Base-by-base conservation (phyloP, 2,797 vertebrate genomes). In the Pseudochromis fuscus region DNA sequence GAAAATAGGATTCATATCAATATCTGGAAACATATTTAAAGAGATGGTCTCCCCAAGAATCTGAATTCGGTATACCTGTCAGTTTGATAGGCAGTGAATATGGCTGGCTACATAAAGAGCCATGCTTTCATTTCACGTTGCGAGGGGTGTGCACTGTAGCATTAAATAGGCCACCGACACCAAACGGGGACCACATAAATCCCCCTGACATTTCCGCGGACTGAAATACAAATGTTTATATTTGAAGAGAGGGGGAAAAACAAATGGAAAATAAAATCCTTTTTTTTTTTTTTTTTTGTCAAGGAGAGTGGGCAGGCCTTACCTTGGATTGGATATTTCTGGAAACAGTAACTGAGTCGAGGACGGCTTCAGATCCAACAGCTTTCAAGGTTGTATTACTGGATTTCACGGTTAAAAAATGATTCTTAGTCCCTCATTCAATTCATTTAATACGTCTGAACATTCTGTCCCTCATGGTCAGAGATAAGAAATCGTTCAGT, bases 91-190 rank as follows among this genome's bases (percentile, higher is more conserved):
- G 42, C 77, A 19, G n/a, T 10, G 51, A 70, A 61, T 58, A 37
- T 24, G 53, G 30, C 46, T 1, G 18, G 50, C 53, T 28, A 64
- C 48, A 51, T 77, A 58, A 60, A 69, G 59, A 78, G 64, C 23
- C 18, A 1, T 23, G 18, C 68, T 79, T 84, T 79, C 31, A 65
- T 86, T 75, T 72, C 63, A 55, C 66, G 28, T 59, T 38, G 72
- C 55, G 72, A 72, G 58, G 56, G 65, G 12, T 87, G 90, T 82
- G 84, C 86, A 76, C 63, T 74, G 79, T 79, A 64, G 85, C 87
- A 66, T 88, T 80, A 88, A 89, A 90, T 85, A 85, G 85, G 77
- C 80, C 82, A 78, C 51, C 69, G 27, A 71, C 79, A 86, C 63
- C 65, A 78, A 85, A 79, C 44, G 2, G 60, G 77, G 73, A 72